Evolutionary conservation across 2,888 invertebrate genomes (phyloP).

Genomic region (Machimus rusticus): DNA sequence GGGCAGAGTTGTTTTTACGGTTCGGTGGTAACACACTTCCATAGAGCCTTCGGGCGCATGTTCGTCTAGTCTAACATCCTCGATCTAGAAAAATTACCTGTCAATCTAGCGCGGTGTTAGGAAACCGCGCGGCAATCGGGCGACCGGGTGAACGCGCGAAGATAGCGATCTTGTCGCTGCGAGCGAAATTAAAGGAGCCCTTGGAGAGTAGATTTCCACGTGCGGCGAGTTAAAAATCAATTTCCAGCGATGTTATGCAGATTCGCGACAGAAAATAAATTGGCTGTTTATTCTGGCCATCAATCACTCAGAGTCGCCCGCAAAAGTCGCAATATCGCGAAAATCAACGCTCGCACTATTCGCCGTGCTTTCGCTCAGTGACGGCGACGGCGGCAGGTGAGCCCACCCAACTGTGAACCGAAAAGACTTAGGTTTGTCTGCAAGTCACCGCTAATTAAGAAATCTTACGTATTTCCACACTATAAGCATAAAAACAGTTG

Average conservation of each 20-base stretch:
- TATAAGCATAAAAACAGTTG: constrained; percentile 12
- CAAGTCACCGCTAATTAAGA: constrained; percentile 24
- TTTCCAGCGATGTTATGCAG: background rate
- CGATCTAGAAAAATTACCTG: background rate
- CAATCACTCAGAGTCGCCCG: background rate
- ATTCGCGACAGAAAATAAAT: background rate
- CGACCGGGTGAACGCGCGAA: background rate
- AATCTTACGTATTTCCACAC: background rate
- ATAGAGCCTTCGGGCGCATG: background rate
- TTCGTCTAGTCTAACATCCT: background rate
- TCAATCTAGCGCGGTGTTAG: background rate
- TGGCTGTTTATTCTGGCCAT: background rate
- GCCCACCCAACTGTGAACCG: background rate
- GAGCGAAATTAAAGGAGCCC: background rate
- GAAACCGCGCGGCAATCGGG: background rate
- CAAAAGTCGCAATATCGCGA: background rate
- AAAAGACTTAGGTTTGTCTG: background rate
- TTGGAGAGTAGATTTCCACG: background rate
- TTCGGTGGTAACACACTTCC: background rate
- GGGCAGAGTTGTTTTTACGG: background rate
- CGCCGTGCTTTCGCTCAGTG: background rate
- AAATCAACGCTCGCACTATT: background rate
- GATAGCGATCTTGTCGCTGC: background rate
- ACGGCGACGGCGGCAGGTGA: background rate
- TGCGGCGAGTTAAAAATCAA: background rate